These are phyloP conservation scores for Okapia johnstoni DNA, from an alignment of 2,113 vertebrate species.

Conservation along the genomic window DNA sequence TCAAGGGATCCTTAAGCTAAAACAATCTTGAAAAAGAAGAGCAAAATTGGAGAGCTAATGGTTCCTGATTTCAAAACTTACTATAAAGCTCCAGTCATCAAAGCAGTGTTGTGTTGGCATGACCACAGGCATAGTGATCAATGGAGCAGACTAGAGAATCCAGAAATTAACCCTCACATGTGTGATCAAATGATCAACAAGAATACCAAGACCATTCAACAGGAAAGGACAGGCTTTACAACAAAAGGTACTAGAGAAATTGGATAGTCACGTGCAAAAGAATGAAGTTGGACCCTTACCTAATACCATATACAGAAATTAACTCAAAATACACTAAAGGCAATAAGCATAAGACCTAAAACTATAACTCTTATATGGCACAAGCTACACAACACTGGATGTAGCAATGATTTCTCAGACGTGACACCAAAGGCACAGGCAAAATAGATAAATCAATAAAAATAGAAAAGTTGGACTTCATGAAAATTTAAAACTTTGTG, in stretches of 20 bases:
- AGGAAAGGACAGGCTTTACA: neutral
- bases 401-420: neutral
- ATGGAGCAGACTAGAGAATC: neutral
- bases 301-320: neutral
- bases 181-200: neutral
- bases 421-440: neutral
- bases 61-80: neutral
- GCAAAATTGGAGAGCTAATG: neutral
- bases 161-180: neutral
- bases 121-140: too few species aligned
- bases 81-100: neutral
- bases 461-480: neutral
- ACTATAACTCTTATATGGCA: neutral
- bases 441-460: neutral
- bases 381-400: neutral
- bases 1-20: neutral
- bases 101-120: neutral
- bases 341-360: neutral
- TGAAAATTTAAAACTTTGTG: neutral
- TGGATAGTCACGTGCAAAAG: neutral
- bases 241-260: neutral
- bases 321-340: neutral
- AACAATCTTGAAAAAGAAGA: neutral
- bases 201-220: neutral
- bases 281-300: neutral